These are phyloP conservation scores for Balanococcus diminutus DNA, from an alignment of 2,888 invertebrate species.

Conservation along the genomic window DNA sequence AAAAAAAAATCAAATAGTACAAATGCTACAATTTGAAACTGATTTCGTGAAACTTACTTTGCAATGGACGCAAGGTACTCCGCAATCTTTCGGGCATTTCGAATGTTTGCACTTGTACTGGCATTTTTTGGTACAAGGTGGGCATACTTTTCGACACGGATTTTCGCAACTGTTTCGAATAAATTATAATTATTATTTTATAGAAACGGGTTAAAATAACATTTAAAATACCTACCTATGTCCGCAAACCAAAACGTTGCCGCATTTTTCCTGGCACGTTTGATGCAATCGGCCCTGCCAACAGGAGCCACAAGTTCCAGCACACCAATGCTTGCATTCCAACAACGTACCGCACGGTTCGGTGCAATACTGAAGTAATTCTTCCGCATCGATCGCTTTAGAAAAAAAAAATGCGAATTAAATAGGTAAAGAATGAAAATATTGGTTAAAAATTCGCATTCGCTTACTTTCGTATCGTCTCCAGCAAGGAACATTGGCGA, in stretches of 20 bases:
- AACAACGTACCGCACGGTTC: constrained; percentile 63
- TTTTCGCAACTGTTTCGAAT: constrained; percentile 63
- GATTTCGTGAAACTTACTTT: constrained; percentile 57
- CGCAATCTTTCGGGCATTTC: constrained; percentile 63
- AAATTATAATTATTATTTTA: background rate
- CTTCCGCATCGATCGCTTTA: constrained; percentile 56
- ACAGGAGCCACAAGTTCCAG: constrained; percentile 67
- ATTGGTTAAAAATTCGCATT: background rate
- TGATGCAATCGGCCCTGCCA: constrained; percentile 68
- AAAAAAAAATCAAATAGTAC: background rate
- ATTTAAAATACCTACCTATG: constrained; percentile 63
- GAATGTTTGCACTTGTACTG: constrained; percentile 65
- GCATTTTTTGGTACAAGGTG: constrained; percentile 66
- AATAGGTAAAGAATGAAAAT: background rate
- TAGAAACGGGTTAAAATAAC: background rate
- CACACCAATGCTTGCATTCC: constrained; percentile 65
- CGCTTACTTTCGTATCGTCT: constrained; percentile 57
- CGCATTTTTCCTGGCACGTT: constrained; percentile 67
- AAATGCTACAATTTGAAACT: background rate
- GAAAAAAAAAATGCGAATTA: background rate
- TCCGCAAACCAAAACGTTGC: constrained; percentile 68
- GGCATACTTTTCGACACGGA: constrained; percentile 67
- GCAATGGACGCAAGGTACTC: constrained; percentile 62
- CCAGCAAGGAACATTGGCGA: constrained; percentile 44
- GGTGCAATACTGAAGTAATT: constrained; percentile 62